phyloP scores from a whole-genome alignment of 2,113 vertebrate species.

The Saimiri boliviensis region DNA sequence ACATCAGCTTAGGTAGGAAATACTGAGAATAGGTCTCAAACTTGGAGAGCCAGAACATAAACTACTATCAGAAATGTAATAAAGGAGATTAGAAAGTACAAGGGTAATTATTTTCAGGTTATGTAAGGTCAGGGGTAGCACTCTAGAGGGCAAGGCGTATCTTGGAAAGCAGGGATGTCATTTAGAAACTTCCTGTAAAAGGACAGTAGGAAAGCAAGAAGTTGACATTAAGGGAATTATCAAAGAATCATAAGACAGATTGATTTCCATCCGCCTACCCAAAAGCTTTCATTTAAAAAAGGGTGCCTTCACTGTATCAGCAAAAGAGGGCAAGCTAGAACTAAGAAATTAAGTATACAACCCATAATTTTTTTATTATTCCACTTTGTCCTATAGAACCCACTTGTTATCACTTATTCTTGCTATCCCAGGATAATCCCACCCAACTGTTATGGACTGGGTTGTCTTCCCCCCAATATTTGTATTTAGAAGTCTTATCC shows the following conservation, averaged over 20 bases:
- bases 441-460: background rate
- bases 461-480: background rate
- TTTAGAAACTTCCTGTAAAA: background rate
- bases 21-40: background rate
- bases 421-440: background rate
- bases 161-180: background rate
- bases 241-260: background rate
- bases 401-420: background rate
- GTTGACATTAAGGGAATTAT: background rate
- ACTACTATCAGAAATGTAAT: background rate
- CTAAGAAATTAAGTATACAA: background rate
- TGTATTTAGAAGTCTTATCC: background rate
- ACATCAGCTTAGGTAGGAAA: background rate
- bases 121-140: background rate
- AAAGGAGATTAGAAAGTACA: background rate
- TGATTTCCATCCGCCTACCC: background rate
- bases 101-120: background rate
- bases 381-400: background rate
- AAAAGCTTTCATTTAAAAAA: background rate
- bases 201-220: background rate
- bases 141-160: background rate
- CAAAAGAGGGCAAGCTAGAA: background rate
- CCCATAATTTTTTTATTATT: background rate
- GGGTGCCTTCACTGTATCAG: background rate
- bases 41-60: background rate